phyloP scores from a whole-genome alignment of 2,113 vertebrate species.

The Clarias magur region DNA sequence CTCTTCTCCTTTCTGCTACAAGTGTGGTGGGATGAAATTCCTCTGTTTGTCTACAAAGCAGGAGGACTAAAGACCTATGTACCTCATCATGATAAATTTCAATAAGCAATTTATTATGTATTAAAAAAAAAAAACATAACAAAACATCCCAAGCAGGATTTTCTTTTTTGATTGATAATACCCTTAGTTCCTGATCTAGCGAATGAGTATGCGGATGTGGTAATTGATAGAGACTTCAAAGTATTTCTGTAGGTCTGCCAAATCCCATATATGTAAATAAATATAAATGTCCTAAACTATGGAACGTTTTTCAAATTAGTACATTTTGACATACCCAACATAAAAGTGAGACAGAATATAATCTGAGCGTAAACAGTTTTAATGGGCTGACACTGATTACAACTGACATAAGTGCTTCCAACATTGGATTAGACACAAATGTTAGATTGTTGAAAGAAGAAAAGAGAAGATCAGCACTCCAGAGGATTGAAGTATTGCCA shows the following conservation, averaged over 20 bases:
- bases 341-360: not conserved
- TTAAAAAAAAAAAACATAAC: not conserved
- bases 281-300: not conserved
- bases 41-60: not conserved
- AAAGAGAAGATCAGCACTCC: not conserved
- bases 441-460: constrained; percentile 10
- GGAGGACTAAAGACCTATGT: not conserved
- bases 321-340: not conserved
- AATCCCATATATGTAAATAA: constrained; percentile 6
- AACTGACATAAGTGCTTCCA: constrained; percentile 26
- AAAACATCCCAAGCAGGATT: not conserved
- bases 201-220: not conserved
- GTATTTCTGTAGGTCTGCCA: not conserved
- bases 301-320: not conserved
- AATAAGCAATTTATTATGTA: not conserved
- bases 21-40: not conserved
- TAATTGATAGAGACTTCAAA: not conserved
- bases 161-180: not conserved
- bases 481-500: not conserved
- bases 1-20: not conserved
- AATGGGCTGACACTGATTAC: not conserved
- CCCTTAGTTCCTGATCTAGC: not conserved
- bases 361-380: not conserved
- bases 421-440: not conserved
- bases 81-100: not conserved